These are phyloP conservation scores for Drosophila sp. DNA, from an alignment of 1,140 invertebrate genomes.

Conservation along the genomic window DNA sequence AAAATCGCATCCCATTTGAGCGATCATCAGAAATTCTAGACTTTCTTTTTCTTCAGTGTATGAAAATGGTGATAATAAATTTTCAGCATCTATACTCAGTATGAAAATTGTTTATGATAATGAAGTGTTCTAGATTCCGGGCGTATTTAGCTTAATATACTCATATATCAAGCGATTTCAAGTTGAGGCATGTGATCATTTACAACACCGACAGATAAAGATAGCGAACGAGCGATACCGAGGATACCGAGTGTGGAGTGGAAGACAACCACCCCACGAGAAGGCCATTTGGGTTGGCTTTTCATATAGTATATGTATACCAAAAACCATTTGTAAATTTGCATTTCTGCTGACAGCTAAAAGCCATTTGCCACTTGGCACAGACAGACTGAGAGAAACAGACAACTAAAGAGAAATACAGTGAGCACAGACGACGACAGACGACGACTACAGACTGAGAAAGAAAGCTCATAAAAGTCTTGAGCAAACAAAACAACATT, in stretches of 20 bases:
- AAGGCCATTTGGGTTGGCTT: constrained; percentile 20
- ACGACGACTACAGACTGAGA: background rate
- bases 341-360: constrained; percentile 51
- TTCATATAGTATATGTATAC: constrained; percentile 5
- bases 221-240: no score
- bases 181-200: constrained; percentile 29
- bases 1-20: no score
- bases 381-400: constrained; percentile 16
- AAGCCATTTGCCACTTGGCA: constrained; percentile 52
- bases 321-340: constrained; percentile 58
- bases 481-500: constrained; percentile 33
- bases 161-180: constrained; percentile 31
- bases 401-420: constrained; percentile 14
- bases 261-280: constrained; percentile 3
- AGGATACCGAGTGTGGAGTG: background rate
- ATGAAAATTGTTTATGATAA: constrained; percentile 24
- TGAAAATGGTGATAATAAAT: constrained; percentile 23
- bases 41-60: constrained; percentile 3
- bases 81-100: background rate
- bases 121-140: constrained; percentile 25
- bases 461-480: constrained; percentile 45
- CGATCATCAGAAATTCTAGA: background rate
- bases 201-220: constrained; percentile 26
- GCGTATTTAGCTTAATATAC: constrained; percentile 12
- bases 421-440: background rate